Conservation (phyloP, 2,113 vertebrate genomes). For the Steatornis caripensis region DNA sequence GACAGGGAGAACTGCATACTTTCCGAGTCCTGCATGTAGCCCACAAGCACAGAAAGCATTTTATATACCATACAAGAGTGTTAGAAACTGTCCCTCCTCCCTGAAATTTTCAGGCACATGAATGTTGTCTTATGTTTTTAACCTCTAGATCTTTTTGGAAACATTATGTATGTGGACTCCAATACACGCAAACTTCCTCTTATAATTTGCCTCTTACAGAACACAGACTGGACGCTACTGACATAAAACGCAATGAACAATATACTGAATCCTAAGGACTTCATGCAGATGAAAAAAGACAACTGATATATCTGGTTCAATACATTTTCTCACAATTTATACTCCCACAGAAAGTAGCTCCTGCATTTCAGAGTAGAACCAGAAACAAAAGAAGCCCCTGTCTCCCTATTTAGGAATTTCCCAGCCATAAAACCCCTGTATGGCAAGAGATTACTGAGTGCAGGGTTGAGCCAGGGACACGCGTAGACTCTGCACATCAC, state of each 20-base stretch:
- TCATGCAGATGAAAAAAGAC: background rate
- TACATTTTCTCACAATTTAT: background rate
- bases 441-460: background rate
- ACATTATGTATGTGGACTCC: background rate
- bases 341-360: background rate
- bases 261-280: background rate
- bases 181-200: background rate
- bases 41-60: background rate
- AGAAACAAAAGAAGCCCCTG: background rate
- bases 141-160: background rate
- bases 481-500: background rate
- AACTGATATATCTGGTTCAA: background rate
- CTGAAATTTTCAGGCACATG: background rate
- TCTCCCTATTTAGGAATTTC: background rate
- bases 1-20: background rate
- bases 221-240: background rate
- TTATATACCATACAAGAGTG: background rate
- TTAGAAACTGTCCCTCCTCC: background rate
- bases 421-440: background rate
- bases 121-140: background rate
- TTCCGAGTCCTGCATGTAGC: background rate
- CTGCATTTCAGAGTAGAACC: background rate
- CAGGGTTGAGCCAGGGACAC: too few relatives aligned
- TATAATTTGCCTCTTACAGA: rapidly evolving
- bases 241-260: background rate